Evolutionary conservation across 2,797 vertebrate species (phyloP), one percentile per base, ranked within the genome.

Genomic region (Lates japonicus): DNA sequence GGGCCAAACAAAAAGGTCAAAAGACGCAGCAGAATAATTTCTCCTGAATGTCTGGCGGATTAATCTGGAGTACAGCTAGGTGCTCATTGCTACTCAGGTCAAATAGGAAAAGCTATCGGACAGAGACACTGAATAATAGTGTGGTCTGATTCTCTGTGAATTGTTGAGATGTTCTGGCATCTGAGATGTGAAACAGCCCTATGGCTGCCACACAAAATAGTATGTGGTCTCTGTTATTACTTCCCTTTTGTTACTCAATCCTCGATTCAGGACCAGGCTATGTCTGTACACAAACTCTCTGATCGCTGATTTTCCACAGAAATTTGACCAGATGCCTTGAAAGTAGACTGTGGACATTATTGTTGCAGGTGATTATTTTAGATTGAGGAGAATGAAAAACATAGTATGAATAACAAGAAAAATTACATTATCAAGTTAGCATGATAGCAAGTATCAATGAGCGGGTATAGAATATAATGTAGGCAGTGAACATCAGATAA

Each of bases 1-100:
- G 57, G 84, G 67, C 67, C 51, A 71, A 90, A 89, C 70, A 84
- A 74, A 87, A 84, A 89, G 85, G 87, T 89, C 80, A 86, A 63
- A 74, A 76, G 72, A 76, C 19, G 1, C 57, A 58, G 70, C 1
- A 3, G 79, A 87, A 87, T 81, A 60, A 84, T 82, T 61, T 42
- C 71, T 70, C 22, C 61, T 68, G 61, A 84, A 72, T 8, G 66
- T 70, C 82, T 82, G 83, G 73, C 81, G 66, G 71, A 78, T 91
- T 75, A 70, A 70, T 68, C 70, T 68, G 48, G 14, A 65, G 64
- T 44, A 25, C 17, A 58, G 74, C 69, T 46, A 58, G 69, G 48
- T 55, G 67, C 76, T 89, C 74, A 60, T 41, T 84, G 75, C 59
- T 71, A 71, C 54, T 14, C 69, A 49, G 76, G 76, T 80, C 74